Percentiles rank a stretch among this genome's conserved stretches.
phyloP scores from a whole-genome alignment of 2,888 invertebrate species.

The Polymixis lichenea region DNA sequence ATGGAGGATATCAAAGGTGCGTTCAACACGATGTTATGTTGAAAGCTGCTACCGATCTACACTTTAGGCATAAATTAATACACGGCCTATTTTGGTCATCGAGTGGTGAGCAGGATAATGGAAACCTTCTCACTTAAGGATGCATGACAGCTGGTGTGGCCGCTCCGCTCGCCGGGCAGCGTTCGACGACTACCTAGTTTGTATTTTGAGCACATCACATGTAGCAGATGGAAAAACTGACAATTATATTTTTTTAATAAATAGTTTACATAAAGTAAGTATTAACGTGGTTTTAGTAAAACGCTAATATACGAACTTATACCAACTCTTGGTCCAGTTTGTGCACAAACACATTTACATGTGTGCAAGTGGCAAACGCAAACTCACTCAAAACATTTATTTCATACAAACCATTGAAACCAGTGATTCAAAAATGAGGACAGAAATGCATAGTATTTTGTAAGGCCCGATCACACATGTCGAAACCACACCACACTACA shows the following conservation, averaged over 20 bases:
- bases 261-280: neutral
- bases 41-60: slow-evolving; percentile 44
- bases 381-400: neutral
- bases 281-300: neutral
- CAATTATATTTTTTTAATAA: slow-evolving; percentile 13
- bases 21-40: slow-evolving; percentile 23
- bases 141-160: slow-evolving; percentile 51
- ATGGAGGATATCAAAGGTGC: slow-evolving; percentile 44
- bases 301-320: neutral
- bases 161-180: slow-evolving; percentile 1
- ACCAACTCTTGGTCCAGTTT: neutral
- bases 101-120: slow-evolving; percentile 49
- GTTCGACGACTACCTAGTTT: slow-evolving; percentile 20
- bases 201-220: slow-evolving; percentile 41
- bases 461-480: too few relatives aligned
- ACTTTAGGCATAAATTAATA: slow-evolving; percentile 53
- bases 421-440: too few relatives aligned
- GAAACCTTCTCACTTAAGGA: slow-evolving; percentile 44
- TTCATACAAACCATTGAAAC: neutral
- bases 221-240: slow-evolving; percentile 50
- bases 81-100: slow-evolving; percentile 48
- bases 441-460: too few relatives aligned
- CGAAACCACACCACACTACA: too few relatives aligned
- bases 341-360: neutral
- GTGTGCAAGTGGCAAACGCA: neutral